Evolutionary conservation across 2,888 invertebrate species (phyloP).

Genomic region (Amitus sp.): DNA sequence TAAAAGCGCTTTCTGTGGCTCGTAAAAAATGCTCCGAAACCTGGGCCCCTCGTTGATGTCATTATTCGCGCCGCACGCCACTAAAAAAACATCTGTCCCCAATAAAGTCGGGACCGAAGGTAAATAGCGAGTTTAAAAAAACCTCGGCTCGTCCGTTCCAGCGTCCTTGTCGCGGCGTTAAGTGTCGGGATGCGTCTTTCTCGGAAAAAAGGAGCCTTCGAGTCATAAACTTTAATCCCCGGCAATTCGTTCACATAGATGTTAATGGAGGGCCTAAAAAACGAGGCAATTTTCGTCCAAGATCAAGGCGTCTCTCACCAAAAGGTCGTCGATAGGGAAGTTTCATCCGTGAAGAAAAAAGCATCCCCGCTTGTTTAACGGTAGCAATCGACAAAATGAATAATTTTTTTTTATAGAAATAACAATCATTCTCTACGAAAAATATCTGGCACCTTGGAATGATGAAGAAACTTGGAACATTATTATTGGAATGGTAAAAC

Average conservation of each 20-base stretch:
- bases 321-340: too few relatives aligned
- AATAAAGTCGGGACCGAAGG: neutral
- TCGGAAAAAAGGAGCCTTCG: constrained; percentile 14
- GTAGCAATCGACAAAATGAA: too few relatives aligned
- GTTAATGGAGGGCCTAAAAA: constrained; percentile 19
- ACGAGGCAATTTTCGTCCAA: neutral
- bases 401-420: too few relatives aligned
- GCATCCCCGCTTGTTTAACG: too few relatives aligned
- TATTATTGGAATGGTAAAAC: too few relatives aligned
- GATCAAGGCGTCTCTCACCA: too few relatives aligned
- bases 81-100: neutral
- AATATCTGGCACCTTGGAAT: too few relatives aligned
- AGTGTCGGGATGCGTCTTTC: neutral
- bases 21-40: neutral
- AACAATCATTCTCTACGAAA: too few relatives aligned
- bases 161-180: neutral
- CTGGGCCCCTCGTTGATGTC: too few relatives aligned
- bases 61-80: neutral
- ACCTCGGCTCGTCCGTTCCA: neutral
- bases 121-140: neutral
- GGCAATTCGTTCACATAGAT: constrained; percentile 20
- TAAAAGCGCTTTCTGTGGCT: too few relatives aligned
- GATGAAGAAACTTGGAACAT: too few relatives aligned
- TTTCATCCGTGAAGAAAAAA: too few relatives aligned
- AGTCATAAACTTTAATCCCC: constrained; percentile 32